Evolutionary conservation across 2,113 vertebrate genomes (phyloP).

Genomic region (Melanostigma gelatinosum): DNA sequence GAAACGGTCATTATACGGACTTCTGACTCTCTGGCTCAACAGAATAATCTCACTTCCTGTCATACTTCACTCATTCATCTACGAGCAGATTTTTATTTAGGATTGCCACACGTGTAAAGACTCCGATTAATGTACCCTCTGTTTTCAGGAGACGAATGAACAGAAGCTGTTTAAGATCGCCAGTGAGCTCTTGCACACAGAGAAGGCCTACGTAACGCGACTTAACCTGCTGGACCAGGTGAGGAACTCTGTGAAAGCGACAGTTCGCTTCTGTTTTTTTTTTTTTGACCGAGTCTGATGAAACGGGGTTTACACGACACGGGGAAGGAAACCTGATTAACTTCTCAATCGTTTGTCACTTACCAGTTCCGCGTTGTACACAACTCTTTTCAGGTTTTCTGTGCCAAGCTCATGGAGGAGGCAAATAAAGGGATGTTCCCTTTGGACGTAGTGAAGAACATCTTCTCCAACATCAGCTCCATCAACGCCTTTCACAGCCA

Average conservation of each 20-base stretch:
- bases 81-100: neutral
- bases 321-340: neutral
- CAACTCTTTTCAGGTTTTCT: slow-evolving; percentile 87
- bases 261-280: neutral
- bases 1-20: neutral
- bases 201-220: slow-evolving; percentile 92
- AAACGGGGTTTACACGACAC: neutral
- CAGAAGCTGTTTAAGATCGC: slow-evolving; percentile 97
- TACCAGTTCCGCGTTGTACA: neutral
- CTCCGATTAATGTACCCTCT: neutral
- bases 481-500: slow-evolving; percentile 95
- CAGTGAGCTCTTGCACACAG: slow-evolving; percentile 94
- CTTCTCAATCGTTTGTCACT: neutral
- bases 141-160: slow-evolving; percentile 91
- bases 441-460: slow-evolving; percentile 94
- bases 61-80: neutral
- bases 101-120: neutral
- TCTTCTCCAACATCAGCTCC: slow-evolving; percentile 97
- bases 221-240: slow-evolving; percentile 91
- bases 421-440: slow-evolving; percentile 93
- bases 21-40: neutral
- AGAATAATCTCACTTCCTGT: slow-evolving; percentile 11
- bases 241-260: slow-evolving; percentile 30
- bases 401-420: slow-evolving; percentile 91
- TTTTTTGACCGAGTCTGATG: neutral